Evolutionary conservation across 2,888 invertebrate genomes (phyloP), one percentile per base, ranked within the genome.

Genomic region (Chymomyza procnemis): DNA sequence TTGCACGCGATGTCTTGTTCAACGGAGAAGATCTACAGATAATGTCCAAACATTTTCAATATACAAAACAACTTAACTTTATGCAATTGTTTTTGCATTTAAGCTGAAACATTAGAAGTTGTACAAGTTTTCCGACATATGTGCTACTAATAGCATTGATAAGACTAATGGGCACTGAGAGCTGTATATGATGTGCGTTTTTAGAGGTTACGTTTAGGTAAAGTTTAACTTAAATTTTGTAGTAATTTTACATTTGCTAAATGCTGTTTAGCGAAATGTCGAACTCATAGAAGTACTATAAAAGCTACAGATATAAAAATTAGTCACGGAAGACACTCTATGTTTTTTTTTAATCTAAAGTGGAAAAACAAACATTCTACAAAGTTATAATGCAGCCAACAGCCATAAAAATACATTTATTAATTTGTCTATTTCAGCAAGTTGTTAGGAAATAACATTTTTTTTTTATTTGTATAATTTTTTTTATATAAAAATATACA

Each of bases 371-470:
- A n/a, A n/a, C n/a, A n/a, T n/a, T n/a, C n/a, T 16, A 50, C 50
- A 48, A 18, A 50, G 30, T 57, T 41, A 34, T 19, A 18, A 52
- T 21, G 21, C 8, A 16, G 16, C 30, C 19, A 47, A 62, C 30
- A 22, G 19, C 30, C n/a, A 34, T 47, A 46, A 34, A 57, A 41
- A 54, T 50, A 55, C 61, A 63, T 64, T 64, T 67, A 63, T 73
- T 67, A 67, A 73, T 73, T 73, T 73, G 66, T 73, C 73, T 64
- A 65, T 56, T 19, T 54, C 56, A 64, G 63, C 67, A 66, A 69
- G 69, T 71, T 64, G 65, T 74, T 71, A 71, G 74, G 72, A 73
- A 73, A 73, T 57, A 62, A 66, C 50, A 67, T 64, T 58, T 61
- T n/a, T 58, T 61, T 46, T 30, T 21, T 26, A 64, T 68, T 21